Conservation (phyloP, 2,797 vertebrate genomes). For the Chaetophractus vellerosus region DNA sequence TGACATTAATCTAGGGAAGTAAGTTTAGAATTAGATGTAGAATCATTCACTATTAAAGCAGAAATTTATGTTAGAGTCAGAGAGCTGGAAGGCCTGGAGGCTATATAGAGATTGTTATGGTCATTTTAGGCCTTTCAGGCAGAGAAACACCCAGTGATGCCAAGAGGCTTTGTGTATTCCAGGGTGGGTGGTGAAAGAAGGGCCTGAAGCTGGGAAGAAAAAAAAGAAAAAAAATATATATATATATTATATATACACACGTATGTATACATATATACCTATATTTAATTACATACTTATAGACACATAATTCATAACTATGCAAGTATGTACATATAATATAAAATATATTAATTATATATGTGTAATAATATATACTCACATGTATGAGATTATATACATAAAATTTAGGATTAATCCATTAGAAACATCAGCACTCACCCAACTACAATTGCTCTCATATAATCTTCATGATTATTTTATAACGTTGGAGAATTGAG, state of each 20-base stretch:
- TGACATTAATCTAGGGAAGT: neutral
- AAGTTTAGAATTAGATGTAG: slow-evolving; percentile 3
- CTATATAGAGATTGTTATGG: neutral
- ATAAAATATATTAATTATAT: neutral
- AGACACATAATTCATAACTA: no score
- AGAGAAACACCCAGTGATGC: neutral
- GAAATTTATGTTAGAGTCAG: neutral
- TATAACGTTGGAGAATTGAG: neutral
- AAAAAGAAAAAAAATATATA: no score
- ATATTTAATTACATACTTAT: neutral
- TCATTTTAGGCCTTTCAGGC: neutral
- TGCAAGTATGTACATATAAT: accelerated
- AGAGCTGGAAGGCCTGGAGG: neutral
- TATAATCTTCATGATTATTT: neutral
- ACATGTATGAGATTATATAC: neutral
- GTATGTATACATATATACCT: no score
- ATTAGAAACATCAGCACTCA: neutral
- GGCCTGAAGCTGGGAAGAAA: neutral
- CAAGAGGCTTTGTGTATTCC: neutral
- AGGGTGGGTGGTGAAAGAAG: neutral
- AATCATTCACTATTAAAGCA: neutral
- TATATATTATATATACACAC: neutral
- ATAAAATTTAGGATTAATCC: no score
- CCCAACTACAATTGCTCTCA: neutral
- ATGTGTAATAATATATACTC: no score